Evolutionary conservation across 2,113 vertebrate genomes (phyloP).

Genomic region (Raja brachyura): DNA sequence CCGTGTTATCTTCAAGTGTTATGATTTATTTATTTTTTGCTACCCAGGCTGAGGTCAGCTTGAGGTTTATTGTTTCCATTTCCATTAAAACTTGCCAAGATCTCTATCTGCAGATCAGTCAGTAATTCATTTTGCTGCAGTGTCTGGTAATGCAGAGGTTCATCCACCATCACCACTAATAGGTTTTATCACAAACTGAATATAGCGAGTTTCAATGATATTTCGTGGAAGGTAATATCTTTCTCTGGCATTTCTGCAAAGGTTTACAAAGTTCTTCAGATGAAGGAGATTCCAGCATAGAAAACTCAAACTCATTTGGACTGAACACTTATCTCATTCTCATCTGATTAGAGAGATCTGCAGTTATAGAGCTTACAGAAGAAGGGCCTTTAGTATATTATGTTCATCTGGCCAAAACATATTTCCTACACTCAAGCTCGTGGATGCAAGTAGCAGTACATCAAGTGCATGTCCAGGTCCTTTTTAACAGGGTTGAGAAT

Average conservation of each 20-base stretch:
- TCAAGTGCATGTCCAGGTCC: too few relatives aligned
- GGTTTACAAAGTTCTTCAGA: neutral
- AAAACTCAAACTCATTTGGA: neutral
- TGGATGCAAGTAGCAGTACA: too few relatives aligned
- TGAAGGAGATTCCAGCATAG: neutral
- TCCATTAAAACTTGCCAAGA: neutral
- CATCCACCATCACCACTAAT: neutral
- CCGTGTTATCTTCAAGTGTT: neutral
- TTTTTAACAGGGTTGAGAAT: too few relatives aligned
- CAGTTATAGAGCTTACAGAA: too few relatives aligned
- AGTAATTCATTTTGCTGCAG: neutral
- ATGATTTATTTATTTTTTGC: too few relatives aligned
- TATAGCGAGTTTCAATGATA: neutral
- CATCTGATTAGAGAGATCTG: too few relatives aligned
- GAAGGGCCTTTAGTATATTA: too few relatives aligned
- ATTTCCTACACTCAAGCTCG: too few relatives aligned
- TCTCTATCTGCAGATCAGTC: neutral
- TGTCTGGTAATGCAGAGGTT: neutral
- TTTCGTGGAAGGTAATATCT: neutral
- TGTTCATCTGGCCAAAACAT: too few relatives aligned
- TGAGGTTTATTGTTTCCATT: constrained; percentile 6
- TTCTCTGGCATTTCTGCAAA: neutral
- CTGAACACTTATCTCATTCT: neutral
- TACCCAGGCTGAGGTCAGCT: neutral
- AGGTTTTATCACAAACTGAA: neutral